Evolutionary conservation across 2,113 vertebrate genomes (phyloP).

Genomic region (Oreochromis niloticus): DNA sequence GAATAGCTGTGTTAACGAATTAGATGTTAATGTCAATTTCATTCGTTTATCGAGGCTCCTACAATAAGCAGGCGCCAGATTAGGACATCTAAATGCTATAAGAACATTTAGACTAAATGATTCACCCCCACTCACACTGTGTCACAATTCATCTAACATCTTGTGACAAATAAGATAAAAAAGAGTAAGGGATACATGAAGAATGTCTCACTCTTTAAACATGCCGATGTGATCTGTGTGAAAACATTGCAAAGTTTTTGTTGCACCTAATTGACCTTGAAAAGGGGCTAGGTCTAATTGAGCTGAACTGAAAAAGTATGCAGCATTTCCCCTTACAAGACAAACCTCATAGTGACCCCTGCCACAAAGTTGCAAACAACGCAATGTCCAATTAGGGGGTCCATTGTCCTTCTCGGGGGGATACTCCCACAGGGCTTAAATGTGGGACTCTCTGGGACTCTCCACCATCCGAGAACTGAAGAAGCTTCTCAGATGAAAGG

Average conservation of each 20-base stretch:
- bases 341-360: neutral
- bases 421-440: no score
- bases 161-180: neutral
- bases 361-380: neutral
- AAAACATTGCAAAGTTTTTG: neutral
- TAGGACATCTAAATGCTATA: neutral
- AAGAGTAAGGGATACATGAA: neutral
- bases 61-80: neutral
- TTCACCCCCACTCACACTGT: neutral
- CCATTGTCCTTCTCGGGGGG: no score
- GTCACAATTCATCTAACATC: conserved; percentile 9
- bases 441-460: no score
- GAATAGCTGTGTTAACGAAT: neutral
- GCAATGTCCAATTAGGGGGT: neutral
- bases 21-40: neutral
- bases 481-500: no score
- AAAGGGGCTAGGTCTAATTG: neutral
- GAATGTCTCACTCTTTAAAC: neutral
- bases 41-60: neutral
- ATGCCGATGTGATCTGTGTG: neutral
- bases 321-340: neutral
- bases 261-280: neutral
- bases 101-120: neutral
- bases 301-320: neutral
- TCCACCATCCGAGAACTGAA: no score